A percentile compares a stretch with the other conserved stretches of the same genome.
phyloP scores from a whole-genome alignment of 2,888 invertebrate species.

The Pinctada fucata region DNA sequence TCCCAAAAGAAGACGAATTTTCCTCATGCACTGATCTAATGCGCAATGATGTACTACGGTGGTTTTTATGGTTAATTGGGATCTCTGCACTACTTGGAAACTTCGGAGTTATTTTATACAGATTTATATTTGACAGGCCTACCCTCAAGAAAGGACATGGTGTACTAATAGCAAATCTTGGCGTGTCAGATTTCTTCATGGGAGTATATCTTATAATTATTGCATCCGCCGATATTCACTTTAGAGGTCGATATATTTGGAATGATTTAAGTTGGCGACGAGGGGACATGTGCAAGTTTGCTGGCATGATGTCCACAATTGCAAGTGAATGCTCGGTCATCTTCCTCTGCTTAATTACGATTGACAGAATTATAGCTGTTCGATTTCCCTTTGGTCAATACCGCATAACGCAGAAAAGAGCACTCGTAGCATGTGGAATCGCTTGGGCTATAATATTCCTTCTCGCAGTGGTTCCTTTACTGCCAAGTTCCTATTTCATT shows the following conservation, averaged over 20 bases:
- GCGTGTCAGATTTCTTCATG: slow-evolving; percentile 39
- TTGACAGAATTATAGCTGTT: slow-evolving; percentile 31
- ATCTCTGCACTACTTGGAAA: slow-evolving; percentile 50
- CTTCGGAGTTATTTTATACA: slow-evolving; percentile 35
- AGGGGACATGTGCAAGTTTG: slow-evolving; percentile 30
- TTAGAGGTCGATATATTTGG: slow-evolving; percentile 37
- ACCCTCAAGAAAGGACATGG: slow-evolving; percentile 40
- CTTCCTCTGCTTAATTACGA: slow-evolving; percentile 34
- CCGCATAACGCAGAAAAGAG: slow-evolving; percentile 16
- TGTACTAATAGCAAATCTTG: slow-evolving; percentile 42
- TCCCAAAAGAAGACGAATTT: slow-evolving; percentile 53
- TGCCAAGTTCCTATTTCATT: slow-evolving; percentile 29
- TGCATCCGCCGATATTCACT: slow-evolving; percentile 34
- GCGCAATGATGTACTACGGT: slow-evolving; percentile 45
- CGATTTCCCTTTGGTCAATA: slow-evolving; percentile 38
- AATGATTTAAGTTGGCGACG: slow-evolving; percentile 34
- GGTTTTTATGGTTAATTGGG: slow-evolving; percentile 55
- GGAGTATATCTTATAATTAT: slow-evolving; percentile 37
- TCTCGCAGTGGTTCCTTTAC: slow-evolving; percentile 23
- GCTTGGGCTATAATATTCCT: slow-evolving; percentile 16
- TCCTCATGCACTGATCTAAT: slow-evolving; percentile 62
- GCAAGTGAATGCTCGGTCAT: slow-evolving; percentile 37
- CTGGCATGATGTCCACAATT: slow-evolving; percentile 33
- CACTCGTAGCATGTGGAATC: neutral
- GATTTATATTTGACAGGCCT: slow-evolving; percentile 17